Base-by-base conservation (phyloP, 2,888 invertebrate species). In the Melanostoma mellinum region DNA sequence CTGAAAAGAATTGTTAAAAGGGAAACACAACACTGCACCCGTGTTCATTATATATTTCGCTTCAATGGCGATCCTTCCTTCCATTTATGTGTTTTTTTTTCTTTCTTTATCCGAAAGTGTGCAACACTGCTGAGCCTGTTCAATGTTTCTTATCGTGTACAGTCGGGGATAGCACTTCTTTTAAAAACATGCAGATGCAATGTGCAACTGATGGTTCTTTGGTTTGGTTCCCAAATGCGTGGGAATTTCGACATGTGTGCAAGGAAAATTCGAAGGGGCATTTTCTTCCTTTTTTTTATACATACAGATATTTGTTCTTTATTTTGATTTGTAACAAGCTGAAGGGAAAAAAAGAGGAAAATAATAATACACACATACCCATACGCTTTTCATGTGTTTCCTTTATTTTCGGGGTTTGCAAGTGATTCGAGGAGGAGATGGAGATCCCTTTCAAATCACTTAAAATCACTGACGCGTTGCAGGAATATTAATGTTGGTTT, bases 231-330 rank as follows among this genome's bases (percentile, higher is more conserved):
- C 77, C 33, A 56, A 82, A 77, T 84, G 84, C 84, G 84, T 84
- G 84, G 84, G 84, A 84, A 84, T 84, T 84, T 84, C 84, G 84
- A 84, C 84, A 84, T 84, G 84, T 84, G 84, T 84, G 84, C 84
- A 69, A 74, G 74, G 84, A 84, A 84, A 84, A 78, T 63, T 74
- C 78, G 69, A 69, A 71, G 74, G 73, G 84, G 78, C 65, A 79
- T 84, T 84, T 84, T 82, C 81, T 67, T 63, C 48, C 56, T 67
- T 56, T 53, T 77, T 40, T 38, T 78, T 65, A 20, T 20, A 20
- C 20, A 20, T 20, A 20, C 20, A 20, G 0, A 20, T 73, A 61
- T 69, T 67, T 4, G n/a, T 48, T 50, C 1, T 10, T 52, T 40
- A 65, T 52, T 67, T 67, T 53, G 42, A 42, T 67, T 52, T 52